Evolutionary conservation across 2,888 invertebrate genomes (phyloP), one percentile per base, ranked within the genome.

Genomic region (Ennomos quercinarius): DNA sequence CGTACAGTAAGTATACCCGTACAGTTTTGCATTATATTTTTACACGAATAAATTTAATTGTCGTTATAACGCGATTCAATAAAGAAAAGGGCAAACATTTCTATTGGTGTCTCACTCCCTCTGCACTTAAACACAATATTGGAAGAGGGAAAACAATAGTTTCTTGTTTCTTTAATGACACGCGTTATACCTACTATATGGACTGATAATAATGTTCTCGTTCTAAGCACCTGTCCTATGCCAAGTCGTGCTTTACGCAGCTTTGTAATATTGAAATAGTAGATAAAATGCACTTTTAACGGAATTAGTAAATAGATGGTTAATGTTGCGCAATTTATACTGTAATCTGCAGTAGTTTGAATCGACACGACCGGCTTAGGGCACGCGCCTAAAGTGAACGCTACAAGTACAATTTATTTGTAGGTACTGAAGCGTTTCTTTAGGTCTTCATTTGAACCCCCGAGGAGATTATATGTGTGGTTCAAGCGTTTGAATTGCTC

Each of bases 241-340:
- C 8, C n/a, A 37, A 10, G 6, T 49, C 8, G 17, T 43, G 50
- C 49, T 50, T 46, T 12, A 27, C 35, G 46, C 50, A 46, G 51
- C 55, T 55, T 56, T 38, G 48, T 48, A 44, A 45, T 27, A 27
- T 44, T 51, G 38, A 36, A 49, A 40, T 40, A 52, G 40, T 50
- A 54, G n/a, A n/a, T n/a, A 50, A 9, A 51, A 46, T 40, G 52
- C 59, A 59, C 63, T 10, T 47, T 39, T 41, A 49, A 43, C 43
- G 8, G 17, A 45, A 53, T 43, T 59, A 48, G 47, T 44, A 35
- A 46, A 47, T 43, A 27, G 27, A 27, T 43, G 34, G 39, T 44
- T 9, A 36, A 42, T 57, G 41, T 63, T 48, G 17, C 56, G 57
- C 59, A 61, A 59, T 47, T 17, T 47, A 52, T 12, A 58, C 34